phyloP scores from a whole-genome alignment of 2,888 invertebrate species.

The Ypsolopha scabrella region DNA sequence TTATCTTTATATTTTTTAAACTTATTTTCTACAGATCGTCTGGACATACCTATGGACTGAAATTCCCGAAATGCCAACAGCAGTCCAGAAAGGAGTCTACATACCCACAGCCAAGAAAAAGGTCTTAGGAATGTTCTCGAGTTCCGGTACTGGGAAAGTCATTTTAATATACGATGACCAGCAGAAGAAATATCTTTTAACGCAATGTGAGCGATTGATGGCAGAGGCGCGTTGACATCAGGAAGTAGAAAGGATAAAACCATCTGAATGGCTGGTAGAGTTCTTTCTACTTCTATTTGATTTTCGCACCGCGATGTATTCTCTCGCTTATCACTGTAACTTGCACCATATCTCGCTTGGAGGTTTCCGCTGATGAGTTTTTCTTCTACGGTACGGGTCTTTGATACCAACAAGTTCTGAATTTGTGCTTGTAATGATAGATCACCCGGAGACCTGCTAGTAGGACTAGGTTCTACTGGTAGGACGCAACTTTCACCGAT shows the following conservation, averaged over 20 bases:
- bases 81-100: slow-evolving; percentile 78
- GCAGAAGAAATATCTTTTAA: slow-evolving; percentile 50
- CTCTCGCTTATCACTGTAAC: slow-evolving; percentile 51
- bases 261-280: slow-evolving; percentile 29
- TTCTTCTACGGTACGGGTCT: background rate
- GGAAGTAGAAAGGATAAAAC: slow-evolving; percentile 47
- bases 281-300: slow-evolving; percentile 62
- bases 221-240: slow-evolving; percentile 52
- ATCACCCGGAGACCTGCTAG: too few species aligned
- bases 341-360: slow-evolving; percentile 47
- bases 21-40: slow-evolving; percentile 65
- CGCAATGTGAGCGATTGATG: slow-evolving; percentile 53
- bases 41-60: slow-evolving; percentile 86
- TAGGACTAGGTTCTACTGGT: too few species aligned
- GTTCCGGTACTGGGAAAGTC: slow-evolving; percentile 72
- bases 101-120: slow-evolving; percentile 72
- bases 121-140: slow-evolving; percentile 73
- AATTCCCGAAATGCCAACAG: slow-evolving; percentile 74
- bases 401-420: too few species aligned
- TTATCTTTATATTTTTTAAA: too few species aligned
- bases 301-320: slow-evolving; percentile 43
- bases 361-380: slow-evolving; percentile 33
- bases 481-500: too few species aligned
- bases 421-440: too few species aligned
- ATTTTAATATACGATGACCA: slow-evolving; percentile 58